phyloP scores from a whole-genome alignment of 2,888 invertebrate genomes.

The Synergus itoensis region DNA sequence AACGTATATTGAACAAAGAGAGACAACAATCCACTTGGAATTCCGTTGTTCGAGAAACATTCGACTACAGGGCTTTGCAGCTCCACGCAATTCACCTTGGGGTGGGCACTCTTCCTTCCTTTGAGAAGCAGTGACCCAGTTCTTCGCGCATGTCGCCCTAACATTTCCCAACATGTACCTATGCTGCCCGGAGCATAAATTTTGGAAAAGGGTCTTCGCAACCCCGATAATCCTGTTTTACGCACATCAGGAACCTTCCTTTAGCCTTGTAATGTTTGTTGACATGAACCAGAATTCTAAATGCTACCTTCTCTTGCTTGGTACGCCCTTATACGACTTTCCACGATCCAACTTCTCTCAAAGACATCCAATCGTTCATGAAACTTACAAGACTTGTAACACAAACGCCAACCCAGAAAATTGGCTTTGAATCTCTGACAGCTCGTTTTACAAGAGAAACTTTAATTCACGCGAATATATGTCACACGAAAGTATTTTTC shows the following conservation, averaged over 20 bases:
- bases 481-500: constrained; percentile 15
- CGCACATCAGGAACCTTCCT: constrained; percentile 26
- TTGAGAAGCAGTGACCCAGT: constrained; percentile 49
- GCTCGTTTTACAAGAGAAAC: constrained; percentile 5
- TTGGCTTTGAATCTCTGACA: constrained; percentile 23
- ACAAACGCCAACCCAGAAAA: constrained; percentile 31
- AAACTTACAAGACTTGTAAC: constrained; percentile 34
- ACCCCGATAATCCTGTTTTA: constrained; percentile 34
- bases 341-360: constrained; percentile 9
- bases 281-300: constrained; percentile 16
- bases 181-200: constrained; percentile 36
- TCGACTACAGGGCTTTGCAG: constrained; percentile 40
- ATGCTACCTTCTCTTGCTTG: not conserved
- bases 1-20: constrained; percentile 36
- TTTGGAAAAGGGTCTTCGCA: constrained; percentile 43
- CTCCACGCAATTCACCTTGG: constrained; percentile 48
- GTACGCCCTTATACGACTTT: constrained; percentile 33
- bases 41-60: constrained; percentile 44
- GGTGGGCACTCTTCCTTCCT: constrained; percentile 47
- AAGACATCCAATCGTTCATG: constrained; percentile 12
- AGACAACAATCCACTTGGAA: constrained; percentile 42
- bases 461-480: constrained; percentile 13
- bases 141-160: constrained; percentile 43
- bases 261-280: constrained; percentile 3
- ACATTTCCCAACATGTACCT: not conserved